phyloP scores from a whole-genome alignment of 2,797 vertebrate genomes.

The Megalops cyprinoides region DNA sequence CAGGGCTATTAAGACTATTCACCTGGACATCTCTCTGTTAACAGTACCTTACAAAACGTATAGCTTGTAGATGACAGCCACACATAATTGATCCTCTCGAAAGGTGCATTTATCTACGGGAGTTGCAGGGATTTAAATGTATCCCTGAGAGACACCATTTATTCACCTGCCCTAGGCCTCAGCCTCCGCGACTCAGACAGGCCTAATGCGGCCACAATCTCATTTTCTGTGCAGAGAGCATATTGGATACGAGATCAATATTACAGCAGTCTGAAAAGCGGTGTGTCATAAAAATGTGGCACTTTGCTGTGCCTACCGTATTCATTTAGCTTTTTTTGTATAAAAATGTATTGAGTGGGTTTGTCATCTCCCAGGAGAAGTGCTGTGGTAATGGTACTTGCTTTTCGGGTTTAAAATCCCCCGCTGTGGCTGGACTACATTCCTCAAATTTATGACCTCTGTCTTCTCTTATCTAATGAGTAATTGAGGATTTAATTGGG shows the following conservation, averaged over 20 bases:
- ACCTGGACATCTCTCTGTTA: too few species aligned
- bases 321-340: constrained; percentile 1
- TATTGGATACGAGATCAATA: constrained; percentile 31
- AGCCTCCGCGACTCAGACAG: not conserved
- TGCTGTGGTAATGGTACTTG: not conserved
- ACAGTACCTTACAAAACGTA: too few species aligned
- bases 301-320: not conserved
- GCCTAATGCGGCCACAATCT: not conserved
- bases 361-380: not conserved
- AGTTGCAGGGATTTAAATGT: not conserved
- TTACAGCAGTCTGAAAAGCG: constrained; percentile 22
- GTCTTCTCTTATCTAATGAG: not conserved
- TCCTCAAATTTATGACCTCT: not conserved
- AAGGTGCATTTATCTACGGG: not conserved
- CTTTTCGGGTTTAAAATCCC: not conserved
- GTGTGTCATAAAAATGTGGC: not conserved
- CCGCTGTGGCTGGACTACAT: not conserved
- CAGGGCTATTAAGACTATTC: too few species aligned
- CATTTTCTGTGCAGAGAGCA: not conserved
- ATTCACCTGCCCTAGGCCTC: too few species aligned
- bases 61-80: too few species aligned
- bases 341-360: constrained; percentile 10
- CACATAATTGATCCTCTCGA: not conserved
- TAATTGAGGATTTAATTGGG: not conserved
- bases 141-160: not conserved